A percentile compares a stretch with the other conserved stretches of the same genome.
These are phyloP conservation scores for Phania funesta DNA, from an alignment of 2,888 invertebrate genomes.

Conservation along the genomic window DNA sequence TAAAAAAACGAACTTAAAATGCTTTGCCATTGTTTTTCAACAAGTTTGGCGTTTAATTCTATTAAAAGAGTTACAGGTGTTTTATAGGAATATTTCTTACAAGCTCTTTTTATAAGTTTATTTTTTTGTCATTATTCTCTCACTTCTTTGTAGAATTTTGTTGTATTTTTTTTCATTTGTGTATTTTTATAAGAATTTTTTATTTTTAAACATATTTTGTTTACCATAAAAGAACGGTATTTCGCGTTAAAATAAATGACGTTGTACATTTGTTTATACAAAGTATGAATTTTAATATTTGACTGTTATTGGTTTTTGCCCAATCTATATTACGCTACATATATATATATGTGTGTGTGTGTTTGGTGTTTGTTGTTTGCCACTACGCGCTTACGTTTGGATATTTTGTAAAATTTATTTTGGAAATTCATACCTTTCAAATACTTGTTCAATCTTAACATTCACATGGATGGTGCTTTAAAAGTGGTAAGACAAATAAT, in stretches of 20 bases:
- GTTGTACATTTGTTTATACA: constrained; percentile 56
- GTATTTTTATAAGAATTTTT: not conserved
- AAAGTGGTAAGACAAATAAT: constrained; percentile 41
- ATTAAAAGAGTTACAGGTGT: too few relatives aligned
- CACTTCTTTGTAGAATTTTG: constrained; percentile 27
- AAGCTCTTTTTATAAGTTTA: not conserved
- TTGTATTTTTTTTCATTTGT: constrained; percentile 7
- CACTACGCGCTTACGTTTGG: constrained; percentile 41
- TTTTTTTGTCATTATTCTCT: constrained; percentile 21
- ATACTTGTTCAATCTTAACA: not conserved
- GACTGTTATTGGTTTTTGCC: constrained; percentile 23
- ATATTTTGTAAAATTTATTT: constrained; percentile 51
- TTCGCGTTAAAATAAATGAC: constrained; percentile 64
- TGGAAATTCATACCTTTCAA: constrained; percentile 17
- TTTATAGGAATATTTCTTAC: not conserved
- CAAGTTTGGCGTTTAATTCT: too few relatives aligned
- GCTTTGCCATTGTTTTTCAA: too few relatives aligned
- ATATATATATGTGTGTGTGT: constrained; percentile 10
- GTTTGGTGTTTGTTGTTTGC: not conserved
- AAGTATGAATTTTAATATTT: constrained; percentile 65
- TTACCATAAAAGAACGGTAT: constrained; percentile 65
- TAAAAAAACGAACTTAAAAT: too few relatives aligned
- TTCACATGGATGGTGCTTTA: not conserved
- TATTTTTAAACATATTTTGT: constrained; percentile 19
- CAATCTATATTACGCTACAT: not conserved